Base-by-base conservation (phyloP, 2,888 invertebrate species). In the Drosophila villosipedis region DNA sequence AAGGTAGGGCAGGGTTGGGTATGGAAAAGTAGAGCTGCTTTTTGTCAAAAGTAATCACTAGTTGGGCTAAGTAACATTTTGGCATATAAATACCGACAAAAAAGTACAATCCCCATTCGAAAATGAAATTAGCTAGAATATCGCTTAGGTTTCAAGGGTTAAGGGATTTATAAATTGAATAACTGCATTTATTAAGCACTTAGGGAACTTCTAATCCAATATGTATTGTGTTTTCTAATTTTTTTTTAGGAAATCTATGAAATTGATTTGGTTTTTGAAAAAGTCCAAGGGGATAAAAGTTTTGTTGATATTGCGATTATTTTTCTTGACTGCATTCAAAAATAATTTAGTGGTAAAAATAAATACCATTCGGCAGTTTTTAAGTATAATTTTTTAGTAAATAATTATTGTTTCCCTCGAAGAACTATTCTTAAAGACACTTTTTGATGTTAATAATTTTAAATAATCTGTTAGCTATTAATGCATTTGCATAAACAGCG, bases 11-110 rank as follows among this genome's bases (percentile, higher is more conserved):
- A 25, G 0, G 10, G 12, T 16, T 47, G 22, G 14, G 22, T 35
- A 35, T 22, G 10, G 1, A 19, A 35, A 37, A 54, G 2, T 22
- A 12, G 5, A 12, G 35, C n/a, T 53, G 12, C 30, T 7, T 12
- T 53, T 31, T 53, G 19, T 10, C 5, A 50, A 50, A 16, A 9
- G 4, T 49, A 49, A 25, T 43, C 12, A 12, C 22, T 4, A 22
- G 2, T 22, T 47, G 22, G 14, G 7, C 0, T 7, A 31, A 31
- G 31, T 31, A 31, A 31, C 31, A 31, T 31, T 3, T 43, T 22
- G 14, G 0, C 4, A n/a, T 10, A n/a, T 7, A n/a, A 2, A n/a
- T 41, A 10, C n/a, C 10, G n/a, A 0, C 10, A 41, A n/a, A n/a
- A 41, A 7, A 37, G 12, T 4, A 10, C 39, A 9, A 19, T 0